These are phyloP conservation scores for Bubalus kerabau DNA, from an alignment of 2,113 vertebrate genomes.

Conservation along the genomic window DNA sequence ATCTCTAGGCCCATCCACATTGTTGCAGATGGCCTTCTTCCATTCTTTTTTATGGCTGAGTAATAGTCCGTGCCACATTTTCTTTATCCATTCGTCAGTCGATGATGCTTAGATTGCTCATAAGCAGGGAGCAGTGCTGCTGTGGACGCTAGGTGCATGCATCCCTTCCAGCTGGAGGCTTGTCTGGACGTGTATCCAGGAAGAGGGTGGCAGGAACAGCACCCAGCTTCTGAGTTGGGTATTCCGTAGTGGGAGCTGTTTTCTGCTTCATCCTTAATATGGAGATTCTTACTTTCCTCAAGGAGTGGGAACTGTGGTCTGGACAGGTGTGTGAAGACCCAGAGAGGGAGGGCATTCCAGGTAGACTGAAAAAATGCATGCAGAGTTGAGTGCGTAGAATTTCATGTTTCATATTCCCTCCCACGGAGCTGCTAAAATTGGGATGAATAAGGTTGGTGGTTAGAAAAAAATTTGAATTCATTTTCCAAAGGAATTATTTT, in stretches of 20 bases:
- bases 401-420: conserved; percentile 7
- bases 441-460: background rate
- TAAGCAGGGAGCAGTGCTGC: no score
- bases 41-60: background rate
- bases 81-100: background rate
- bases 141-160: no score
- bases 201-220: no score
- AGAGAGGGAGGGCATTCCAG: background rate
- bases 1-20: background rate
- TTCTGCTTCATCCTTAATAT: accelerated
- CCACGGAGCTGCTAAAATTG: conserved; percentile 54
- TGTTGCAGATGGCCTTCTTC: background rate
- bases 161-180: background rate
- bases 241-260: accelerated
- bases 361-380: background rate
- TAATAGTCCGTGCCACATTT: no score
- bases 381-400: background rate
- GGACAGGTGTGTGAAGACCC: background rate
- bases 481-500: background rate
- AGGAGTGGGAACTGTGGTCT: background rate
- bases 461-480: conserved; percentile 7
- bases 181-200: accelerated
- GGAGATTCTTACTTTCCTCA: background rate
- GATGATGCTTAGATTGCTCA: background rate
- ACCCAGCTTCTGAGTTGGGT: background rate